Conservation (phyloP, 2,797 vertebrate genomes). For the Dryobates pubescens region DNA sequence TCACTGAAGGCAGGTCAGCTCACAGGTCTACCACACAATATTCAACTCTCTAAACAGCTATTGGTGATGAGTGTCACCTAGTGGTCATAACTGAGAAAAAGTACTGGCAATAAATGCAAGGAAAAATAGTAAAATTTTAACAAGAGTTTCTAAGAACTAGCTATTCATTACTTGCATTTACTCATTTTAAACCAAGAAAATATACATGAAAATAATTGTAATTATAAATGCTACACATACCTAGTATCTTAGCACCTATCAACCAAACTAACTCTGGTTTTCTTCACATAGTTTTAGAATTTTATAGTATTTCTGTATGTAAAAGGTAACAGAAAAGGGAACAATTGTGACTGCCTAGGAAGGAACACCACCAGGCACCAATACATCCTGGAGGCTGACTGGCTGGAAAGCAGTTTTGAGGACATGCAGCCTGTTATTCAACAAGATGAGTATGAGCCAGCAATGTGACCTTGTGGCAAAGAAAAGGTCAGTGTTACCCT, state of each 20-base stretch:
- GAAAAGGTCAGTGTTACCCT: not conserved
- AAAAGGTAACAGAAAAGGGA: not conserved
- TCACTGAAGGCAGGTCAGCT: not conserved
- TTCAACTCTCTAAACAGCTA: not conserved
- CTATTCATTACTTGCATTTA: not conserved
- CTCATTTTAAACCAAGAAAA: not conserved
- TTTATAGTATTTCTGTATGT: not conserved
- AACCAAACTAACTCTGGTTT: not conserved
- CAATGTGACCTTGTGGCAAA: not conserved
- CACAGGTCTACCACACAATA: accelerated
- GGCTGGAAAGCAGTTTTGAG: not conserved
- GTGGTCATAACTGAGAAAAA: slow-evolving; percentile 1
- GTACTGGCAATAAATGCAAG: not conserved
- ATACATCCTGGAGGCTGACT: not conserved
- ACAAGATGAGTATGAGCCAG: not conserved
- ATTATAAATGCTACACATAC: not conserved
- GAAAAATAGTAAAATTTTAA: not conserved
- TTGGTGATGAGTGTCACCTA: slow-evolving; percentile 35
- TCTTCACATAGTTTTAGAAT: not conserved
- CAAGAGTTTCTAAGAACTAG: not conserved
- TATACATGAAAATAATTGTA: not conserved
- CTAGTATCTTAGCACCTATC: not conserved
- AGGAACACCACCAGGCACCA: not conserved
- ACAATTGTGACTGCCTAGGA: not conserved
- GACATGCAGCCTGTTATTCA: not conserved